Conservation (phyloP, 1,140 invertebrate species). For the Drosophila neocordata region DNA sequence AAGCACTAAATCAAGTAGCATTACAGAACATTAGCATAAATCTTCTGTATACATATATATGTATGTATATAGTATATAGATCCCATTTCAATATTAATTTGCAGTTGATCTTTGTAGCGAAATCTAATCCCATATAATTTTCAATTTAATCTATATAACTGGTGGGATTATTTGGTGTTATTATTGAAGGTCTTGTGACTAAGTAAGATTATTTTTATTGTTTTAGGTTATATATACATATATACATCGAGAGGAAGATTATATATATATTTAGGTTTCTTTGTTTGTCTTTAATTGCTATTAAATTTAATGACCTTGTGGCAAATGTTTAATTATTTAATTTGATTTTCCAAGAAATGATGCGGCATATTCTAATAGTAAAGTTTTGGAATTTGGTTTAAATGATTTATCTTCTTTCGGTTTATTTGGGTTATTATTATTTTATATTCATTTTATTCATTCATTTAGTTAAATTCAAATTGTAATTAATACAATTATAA, state of each 20-base stretch:
- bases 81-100: too few relatives aligned
- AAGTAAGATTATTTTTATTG: slow-evolving; percentile 13
- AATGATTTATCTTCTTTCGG: too few relatives aligned
- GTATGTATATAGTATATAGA: too few relatives aligned
- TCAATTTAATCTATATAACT: not conserved
- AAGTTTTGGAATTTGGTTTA: too few relatives aligned
- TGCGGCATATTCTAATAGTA: too few relatives aligned
- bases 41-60: too few relatives aligned
- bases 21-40: too few relatives aligned
- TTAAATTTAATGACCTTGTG: slow-evolving; percentile 54
- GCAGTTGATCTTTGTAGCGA: too few relatives aligned
- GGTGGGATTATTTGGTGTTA: not conserved
- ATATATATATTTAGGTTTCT: too few relatives aligned
- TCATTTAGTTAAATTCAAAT: slow-evolving; percentile 28
- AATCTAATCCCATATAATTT: not conserved
- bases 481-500: slow-evolving; percentile 30
- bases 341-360: not conserved
- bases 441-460: not conserved
- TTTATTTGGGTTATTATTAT: not conserved
- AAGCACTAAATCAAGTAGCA: too few relatives aligned
- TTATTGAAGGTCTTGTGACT: slow-evolving; percentile 2
- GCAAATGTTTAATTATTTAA: slow-evolving; percentile 37
- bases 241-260: too few relatives aligned
- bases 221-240: not conserved
- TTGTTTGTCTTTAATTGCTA: slow-evolving; percentile 45